Evolutionary conservation across 2,113 vertebrate species (phyloP).

Genomic region (Barbus barbus): DNA sequence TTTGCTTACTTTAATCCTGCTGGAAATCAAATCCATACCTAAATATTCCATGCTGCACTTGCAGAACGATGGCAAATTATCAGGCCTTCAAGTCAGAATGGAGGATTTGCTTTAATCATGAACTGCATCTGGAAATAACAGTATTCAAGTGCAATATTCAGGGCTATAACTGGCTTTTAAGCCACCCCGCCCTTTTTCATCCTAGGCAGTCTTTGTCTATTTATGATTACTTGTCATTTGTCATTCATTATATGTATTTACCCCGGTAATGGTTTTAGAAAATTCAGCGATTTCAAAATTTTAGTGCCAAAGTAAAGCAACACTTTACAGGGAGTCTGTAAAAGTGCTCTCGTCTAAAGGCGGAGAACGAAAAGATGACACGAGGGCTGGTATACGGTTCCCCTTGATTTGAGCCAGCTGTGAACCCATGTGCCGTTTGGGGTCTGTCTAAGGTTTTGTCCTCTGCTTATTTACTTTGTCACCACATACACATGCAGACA

Average conservation of each 20-base stretch:
- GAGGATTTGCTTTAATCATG: conserved; percentile 29
- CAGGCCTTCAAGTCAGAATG: conserved; percentile 12
- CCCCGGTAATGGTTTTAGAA: conserved; percentile 29
- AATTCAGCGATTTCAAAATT: conserved; percentile 46
- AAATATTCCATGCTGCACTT: neutral
- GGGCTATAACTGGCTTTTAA: neutral
- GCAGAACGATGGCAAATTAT: conserved; percentile 20
- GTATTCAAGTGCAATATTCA: conserved; percentile 10
- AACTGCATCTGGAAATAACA: conserved; percentile 3
- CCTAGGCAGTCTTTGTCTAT: conserved; percentile 18
- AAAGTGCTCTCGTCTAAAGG: conserved; percentile 61
- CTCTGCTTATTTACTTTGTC: conserved; percentile 33
- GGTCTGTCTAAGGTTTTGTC: conserved; percentile 42
- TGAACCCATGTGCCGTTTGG: conserved; percentile 43
- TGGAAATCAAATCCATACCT: conserved; percentile 11
- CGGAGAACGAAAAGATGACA: conserved; percentile 54
- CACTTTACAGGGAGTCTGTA: conserved; percentile 61
- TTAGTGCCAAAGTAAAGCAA: conserved; percentile 56
- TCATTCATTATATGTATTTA: conserved; percentile 24
- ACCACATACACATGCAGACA: conserved; percentile 29
- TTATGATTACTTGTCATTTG: conserved; percentile 29
- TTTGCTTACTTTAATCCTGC: neutral
- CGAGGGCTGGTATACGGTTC: conserved; percentile 44
- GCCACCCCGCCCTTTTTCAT: neutral
- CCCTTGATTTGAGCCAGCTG: conserved; percentile 70